Percentiles rank a stretch among this genome's conserved stretches.
Conservation (phyloP, 1,140 invertebrate genomes). For the Hyles vespertilio region DNA sequence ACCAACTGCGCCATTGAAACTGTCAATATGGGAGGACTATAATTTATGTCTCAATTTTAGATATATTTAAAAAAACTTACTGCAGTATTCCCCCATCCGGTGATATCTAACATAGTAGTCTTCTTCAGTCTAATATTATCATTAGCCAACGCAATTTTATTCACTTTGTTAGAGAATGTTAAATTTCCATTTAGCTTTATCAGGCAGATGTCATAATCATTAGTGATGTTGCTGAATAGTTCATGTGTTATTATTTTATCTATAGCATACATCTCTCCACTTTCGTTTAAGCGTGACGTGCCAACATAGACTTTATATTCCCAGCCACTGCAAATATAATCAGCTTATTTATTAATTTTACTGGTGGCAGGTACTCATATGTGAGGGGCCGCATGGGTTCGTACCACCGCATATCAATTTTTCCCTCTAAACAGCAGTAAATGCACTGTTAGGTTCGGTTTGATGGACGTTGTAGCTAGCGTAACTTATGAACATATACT, state of each 20-base stretch:
- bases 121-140: slow-evolving; percentile 8
- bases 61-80: background rate
- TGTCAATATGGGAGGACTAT: no score
- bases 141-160: slow-evolving; percentile 14
- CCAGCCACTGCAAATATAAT: slow-evolving; percentile 16
- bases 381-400: no score
- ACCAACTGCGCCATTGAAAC: no score
- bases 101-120: slow-evolving; percentile 9
- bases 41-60: background rate
- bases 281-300: slow-evolving; percentile 8
- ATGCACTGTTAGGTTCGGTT: no score
- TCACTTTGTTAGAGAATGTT: slow-evolving; percentile 14
- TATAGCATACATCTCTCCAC: slow-evolving; percentile 19
- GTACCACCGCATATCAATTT: no score
- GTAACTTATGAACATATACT: no score
- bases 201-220: slow-evolving; percentile 23
- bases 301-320: slow-evolving; percentile 21
- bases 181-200: slow-evolving; percentile 20
- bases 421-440: no score
- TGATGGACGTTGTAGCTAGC: no score
- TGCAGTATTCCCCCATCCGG: slow-evolving; percentile 23
- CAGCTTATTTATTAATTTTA: no score
- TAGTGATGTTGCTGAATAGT: slow-evolving; percentile 9
- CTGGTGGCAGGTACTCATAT: no score
- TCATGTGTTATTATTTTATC: slow-evolving; percentile 26